These are phyloP conservation scores for Cryptotis parvus DNA, from an alignment of 2,113 vertebrate genomes.

Conservation along the genomic window DNA sequence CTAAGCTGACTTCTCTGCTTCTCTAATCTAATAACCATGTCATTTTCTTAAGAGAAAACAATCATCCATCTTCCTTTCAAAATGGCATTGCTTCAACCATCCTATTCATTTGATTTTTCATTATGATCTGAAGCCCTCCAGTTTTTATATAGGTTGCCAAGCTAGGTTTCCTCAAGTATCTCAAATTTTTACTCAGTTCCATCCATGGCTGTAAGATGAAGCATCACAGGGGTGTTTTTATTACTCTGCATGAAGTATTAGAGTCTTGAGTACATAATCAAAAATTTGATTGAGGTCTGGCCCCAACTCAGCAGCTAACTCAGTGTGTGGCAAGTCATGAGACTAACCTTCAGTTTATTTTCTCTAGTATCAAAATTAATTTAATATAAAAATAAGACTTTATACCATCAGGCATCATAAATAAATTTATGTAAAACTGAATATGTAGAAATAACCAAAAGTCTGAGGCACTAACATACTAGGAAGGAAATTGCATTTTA, in stretches of 20 bases:
- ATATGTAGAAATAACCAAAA: background rate
- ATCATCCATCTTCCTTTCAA: background rate
- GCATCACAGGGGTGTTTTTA: background rate
- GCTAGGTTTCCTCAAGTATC: background rate
- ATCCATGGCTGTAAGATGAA: background rate
- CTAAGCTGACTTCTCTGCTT: background rate
- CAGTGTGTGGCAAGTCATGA: background rate
- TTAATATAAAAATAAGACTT: background rate
- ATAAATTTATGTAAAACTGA: background rate
- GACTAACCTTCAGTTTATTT: background rate
- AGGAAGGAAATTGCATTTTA: background rate
- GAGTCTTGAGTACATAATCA: background rate
- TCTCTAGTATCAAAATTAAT: background rate
- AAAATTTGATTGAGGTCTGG: background rate
- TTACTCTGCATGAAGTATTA: background rate
- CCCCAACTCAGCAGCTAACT: background rate
- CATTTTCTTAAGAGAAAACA: constrained; percentile 4
- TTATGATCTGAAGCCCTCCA: background rate
- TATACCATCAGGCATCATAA: background rate
- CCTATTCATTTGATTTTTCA: background rate
- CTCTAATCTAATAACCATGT: background rate
- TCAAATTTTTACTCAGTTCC: background rate
- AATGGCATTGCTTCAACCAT: background rate
- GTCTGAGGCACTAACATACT: background rate
- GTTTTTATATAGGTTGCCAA: background rate